phyloP scores from a whole-genome alignment of 92 coral and sea anemone species.

The Phymanthus crucifer region DNA sequence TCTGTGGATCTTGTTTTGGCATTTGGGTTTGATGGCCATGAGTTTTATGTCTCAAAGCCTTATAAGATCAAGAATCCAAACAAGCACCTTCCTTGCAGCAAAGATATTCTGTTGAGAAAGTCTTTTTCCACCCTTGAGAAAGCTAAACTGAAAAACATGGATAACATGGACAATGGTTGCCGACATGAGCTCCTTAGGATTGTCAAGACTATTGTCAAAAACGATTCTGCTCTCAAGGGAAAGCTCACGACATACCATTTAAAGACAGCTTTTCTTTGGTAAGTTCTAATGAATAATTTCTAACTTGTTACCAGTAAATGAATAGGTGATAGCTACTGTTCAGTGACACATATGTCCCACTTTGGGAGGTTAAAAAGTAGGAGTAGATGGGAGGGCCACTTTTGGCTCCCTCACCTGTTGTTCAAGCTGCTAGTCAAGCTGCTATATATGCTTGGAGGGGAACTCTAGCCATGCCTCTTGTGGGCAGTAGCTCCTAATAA shows the following conservation, averaged over 20 bases:
- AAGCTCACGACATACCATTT: conserved; percentile 63
- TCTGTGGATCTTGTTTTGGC: conserved; percentile 75
- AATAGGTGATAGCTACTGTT: no score
- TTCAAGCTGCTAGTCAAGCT: no score
- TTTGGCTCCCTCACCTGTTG: no score
- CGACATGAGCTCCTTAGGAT: conserved; percentile 71
- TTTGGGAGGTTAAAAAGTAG: no score
- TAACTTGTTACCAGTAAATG: no score
- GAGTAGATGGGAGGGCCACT: no score
- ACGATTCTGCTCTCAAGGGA: conserved; percentile 46
- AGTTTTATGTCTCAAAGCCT: conserved; percentile 67
- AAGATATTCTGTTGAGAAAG: conserved; percentile 52
- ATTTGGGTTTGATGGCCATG: conserved; percentile 46
- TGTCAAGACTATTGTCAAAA: conserved; percentile 66
- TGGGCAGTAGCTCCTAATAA: no score
- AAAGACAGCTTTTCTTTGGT: conserved; percentile 73
- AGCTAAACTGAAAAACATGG: conserved; percentile 50
- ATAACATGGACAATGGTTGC: conserved; percentile 59
- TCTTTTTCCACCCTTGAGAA: conserved; percentile 70
- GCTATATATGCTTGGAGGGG: no score
- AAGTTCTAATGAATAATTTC: no score
- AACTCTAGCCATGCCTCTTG: no score
- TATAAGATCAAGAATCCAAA: conserved; percentile 33
- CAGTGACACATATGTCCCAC: no score
- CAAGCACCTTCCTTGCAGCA: neutral